phyloP scores from a whole-genome alignment of 2,888 invertebrate species.

The Tetramorium bicarinatum region DNA sequence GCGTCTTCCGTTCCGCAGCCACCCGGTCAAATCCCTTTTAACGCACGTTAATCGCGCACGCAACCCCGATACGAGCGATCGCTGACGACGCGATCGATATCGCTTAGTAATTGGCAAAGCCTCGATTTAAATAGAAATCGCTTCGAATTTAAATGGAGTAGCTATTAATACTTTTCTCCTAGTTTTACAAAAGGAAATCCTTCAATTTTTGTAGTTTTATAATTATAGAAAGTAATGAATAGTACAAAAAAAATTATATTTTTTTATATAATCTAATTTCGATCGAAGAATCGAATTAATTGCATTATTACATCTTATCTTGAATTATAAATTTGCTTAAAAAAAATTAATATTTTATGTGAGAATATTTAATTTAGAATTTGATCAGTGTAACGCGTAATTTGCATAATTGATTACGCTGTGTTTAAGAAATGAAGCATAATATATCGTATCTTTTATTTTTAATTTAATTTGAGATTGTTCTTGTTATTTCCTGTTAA shows the following conservation, averaged over 20 bases:
- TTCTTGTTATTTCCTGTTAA: background rate
- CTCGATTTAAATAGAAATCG: background rate
- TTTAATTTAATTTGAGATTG: background rate
- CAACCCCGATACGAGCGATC: conserved; percentile 31
- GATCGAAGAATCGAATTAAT: background rate
- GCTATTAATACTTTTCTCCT: background rate
- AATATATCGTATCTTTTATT: background rate
- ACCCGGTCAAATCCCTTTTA: conserved; percentile 26
- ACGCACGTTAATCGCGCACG: conserved; percentile 45
- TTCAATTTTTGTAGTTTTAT: background rate
- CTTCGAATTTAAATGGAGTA: background rate
- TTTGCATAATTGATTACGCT: background rate
- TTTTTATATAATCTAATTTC: background rate
- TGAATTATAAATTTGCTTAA: background rate
- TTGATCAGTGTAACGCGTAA: background rate
- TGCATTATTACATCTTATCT: background rate
- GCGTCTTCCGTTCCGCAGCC: conserved; percentile 31
- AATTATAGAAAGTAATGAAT: background rate
- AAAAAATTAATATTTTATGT: background rate
- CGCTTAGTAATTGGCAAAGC: background rate
- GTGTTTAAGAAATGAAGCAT: background rate
- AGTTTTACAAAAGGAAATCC: background rate
- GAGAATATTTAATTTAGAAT: background rate
- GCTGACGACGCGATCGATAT: background rate
- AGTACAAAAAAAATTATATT: background rate